Conservation (phyloP, 2,113 vertebrate species). For the Tetrao urogallus region DNA sequence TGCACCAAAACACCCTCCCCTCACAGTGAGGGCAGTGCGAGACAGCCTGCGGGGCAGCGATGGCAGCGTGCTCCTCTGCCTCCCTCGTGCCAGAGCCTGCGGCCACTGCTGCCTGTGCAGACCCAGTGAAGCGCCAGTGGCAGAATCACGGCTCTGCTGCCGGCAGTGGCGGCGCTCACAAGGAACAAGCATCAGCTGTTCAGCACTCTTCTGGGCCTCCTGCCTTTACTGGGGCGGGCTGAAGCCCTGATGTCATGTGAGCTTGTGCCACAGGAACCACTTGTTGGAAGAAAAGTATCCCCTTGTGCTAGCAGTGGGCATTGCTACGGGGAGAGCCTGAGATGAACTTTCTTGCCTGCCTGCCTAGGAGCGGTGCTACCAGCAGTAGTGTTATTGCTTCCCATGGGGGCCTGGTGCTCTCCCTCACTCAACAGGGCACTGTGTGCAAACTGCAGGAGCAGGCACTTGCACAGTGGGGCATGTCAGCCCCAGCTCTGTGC, state of each 20-base stretch:
- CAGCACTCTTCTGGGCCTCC: not conserved
- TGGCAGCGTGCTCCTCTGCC: not conserved
- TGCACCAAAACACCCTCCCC: constrained; percentile 58
- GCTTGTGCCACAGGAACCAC: not conserved
- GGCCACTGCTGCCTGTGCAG: not conserved
- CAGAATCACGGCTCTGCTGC: rapidly evolving
- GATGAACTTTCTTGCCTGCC: not conserved
- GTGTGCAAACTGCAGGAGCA: not conserved
- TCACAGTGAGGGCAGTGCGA: constrained; percentile 8
- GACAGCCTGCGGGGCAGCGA: not conserved
- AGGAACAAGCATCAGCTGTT: not conserved
- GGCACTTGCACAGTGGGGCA: too few relatives aligned
- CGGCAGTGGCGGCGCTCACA: not conserved
- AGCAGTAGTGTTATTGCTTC: constrained; percentile 61
- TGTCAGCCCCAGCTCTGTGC: not conserved
- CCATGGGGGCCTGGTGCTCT: not conserved
- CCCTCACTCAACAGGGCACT: not conserved
- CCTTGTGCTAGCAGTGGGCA: constrained; percentile 29
- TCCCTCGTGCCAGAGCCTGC: not conserved
- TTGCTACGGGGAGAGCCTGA: not conserved
- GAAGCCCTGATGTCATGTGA: not conserved
- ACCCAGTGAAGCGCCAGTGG: not conserved
- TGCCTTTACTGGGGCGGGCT: not conserved
- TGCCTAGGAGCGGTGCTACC: not conserved
- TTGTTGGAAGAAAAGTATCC: constrained; percentile 10